Evolutionary conservation across 37 sponge, comb jelly and placozoan genomes (phyloP).

Genomic region (Geodia barretti): DNA sequence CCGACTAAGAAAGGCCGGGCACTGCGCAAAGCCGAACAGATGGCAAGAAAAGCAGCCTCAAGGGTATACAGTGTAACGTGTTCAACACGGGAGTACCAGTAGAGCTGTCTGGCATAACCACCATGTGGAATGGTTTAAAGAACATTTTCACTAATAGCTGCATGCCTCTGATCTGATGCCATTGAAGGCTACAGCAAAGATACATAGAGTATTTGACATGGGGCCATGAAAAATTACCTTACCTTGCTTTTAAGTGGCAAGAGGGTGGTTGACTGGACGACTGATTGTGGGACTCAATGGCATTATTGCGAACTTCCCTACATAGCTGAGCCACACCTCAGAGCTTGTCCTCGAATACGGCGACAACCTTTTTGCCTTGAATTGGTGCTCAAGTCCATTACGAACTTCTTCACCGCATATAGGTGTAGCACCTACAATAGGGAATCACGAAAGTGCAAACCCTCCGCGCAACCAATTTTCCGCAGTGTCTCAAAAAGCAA

Average conservation of each 20-base stretch:
- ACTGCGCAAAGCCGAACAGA: slow-evolving; percentile 14
- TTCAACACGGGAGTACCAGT: slow-evolving; percentile 61
- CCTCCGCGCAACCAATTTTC: too few species aligned
- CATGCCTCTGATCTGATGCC: slow-evolving; percentile 55
- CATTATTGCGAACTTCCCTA: slow-evolving; percentile 45
- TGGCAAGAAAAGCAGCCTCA: background rate
- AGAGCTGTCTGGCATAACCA: slow-evolving; percentile 30
- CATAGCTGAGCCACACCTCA: slow-evolving; percentile 24
- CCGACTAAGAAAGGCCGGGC: slow-evolving; percentile 21
- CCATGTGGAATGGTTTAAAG: slow-evolving; percentile 24
- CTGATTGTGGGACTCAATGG: slow-evolving; percentile 39
- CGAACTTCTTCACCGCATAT: slow-evolving; percentile 33
- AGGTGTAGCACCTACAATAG: slow-evolving; percentile 35
- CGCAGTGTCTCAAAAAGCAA: too few species aligned
- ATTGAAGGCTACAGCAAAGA: slow-evolving; percentile 6
- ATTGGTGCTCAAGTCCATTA: slow-evolving; percentile 3
- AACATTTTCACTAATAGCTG: slow-evolving; percentile 73
- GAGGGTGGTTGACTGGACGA: background rate
- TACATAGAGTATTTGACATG: background rate
- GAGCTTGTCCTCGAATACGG: background rate
- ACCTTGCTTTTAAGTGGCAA: slow-evolving; percentile 9
- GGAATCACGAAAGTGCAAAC: background rate
- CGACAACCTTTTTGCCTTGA: background rate
- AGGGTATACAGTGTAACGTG: too few species aligned
- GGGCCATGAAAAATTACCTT: background rate